Percentiles rank a stretch among this genome's conserved stretches.
These are phyloP conservation scores for Benthosema pterotum DNA, from an alignment of 2,797 vertebrate genomes.

Conservation along the genomic window DNA sequence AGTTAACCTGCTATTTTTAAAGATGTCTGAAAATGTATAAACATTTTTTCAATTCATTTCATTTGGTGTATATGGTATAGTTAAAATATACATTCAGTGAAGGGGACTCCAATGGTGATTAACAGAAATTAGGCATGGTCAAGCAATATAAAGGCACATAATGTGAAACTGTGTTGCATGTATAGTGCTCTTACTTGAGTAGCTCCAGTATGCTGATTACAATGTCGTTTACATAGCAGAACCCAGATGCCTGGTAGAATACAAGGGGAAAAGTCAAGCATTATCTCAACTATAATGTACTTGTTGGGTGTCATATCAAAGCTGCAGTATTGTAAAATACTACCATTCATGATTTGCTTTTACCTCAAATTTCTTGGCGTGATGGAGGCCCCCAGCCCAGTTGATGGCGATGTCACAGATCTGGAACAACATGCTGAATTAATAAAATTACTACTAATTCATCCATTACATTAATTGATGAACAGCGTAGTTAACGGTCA, in stretches of 20 bases:
- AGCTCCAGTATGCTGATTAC: constrained; percentile 98
- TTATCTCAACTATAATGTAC: too few species aligned
- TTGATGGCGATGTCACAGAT: constrained; percentile 99
- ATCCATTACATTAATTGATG: too few species aligned
- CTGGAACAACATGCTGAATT: constrained; percentile 65
- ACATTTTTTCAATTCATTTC: too few species aligned
- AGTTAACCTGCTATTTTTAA: too few species aligned
- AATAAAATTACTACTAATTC: too few species aligned
- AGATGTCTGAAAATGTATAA: too few species aligned
- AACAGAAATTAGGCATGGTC: too few species aligned
- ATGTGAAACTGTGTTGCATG: not conserved
- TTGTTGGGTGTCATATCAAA: too few species aligned
- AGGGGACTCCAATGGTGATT: too few species aligned
- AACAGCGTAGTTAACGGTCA: too few species aligned
- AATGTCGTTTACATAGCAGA: constrained; percentile 98
- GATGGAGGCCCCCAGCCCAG: constrained; percentile 97
- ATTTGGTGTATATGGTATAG: too few species aligned
- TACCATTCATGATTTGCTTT: constrained; percentile 18
- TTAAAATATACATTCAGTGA: too few species aligned
- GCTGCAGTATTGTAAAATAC: not conserved
- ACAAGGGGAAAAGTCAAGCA: constrained; percentile 15
- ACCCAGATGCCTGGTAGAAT: constrained; percentile 92
- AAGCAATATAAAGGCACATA: not conserved
- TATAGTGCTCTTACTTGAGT: constrained; percentile 86
- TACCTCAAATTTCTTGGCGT: constrained; percentile 99